Percentiles rank a stretch among this genome's conserved stretches.
These are phyloP conservation scores for Euproctis similis DNA, from an alignment of 2,888 invertebrate species.

Conservation along the genomic window DNA sequence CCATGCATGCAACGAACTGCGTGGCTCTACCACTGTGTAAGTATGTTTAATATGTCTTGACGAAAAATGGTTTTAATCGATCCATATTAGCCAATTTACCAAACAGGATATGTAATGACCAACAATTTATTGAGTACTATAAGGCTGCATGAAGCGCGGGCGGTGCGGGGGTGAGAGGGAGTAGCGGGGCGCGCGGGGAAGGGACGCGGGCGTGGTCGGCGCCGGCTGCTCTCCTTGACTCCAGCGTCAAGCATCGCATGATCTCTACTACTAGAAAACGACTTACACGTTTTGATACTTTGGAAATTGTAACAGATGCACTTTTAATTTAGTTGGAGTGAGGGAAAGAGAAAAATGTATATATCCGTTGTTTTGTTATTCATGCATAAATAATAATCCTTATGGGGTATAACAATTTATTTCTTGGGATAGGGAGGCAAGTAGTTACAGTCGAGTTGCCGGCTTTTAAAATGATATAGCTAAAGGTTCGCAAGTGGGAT, in stretches of 20 bases:
- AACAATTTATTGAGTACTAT: conserved; percentile 46
- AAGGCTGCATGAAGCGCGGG: conserved; percentile 41
- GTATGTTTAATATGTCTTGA: too few species aligned
- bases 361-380: too few species aligned
- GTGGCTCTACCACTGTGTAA: too few species aligned
- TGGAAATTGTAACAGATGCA: background rate
- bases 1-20: too few species aligned
- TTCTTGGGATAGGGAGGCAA: too few species aligned
- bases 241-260: conserved; percentile 73
- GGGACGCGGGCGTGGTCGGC: conserved; percentile 67
- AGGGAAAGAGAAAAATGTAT: too few species aligned
- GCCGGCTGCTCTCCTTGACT: conserved; percentile 76
- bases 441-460: too few species aligned
- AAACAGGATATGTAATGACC: conserved; percentile 51
- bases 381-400: too few species aligned
- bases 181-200: conserved; percentile 26
- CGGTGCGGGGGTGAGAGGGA: conserved; percentile 30
- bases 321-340: conserved; percentile 5
- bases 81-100: conserved; percentile 33
- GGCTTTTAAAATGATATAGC: too few species aligned
- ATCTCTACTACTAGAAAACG: conserved; percentile 48
- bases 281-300: conserved; percentile 36
- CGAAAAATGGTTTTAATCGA: conserved; percentile 28
- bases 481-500: too few species aligned
- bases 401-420: too few species aligned